phyloP scores from a whole-genome alignment of 2,888 invertebrate genomes.

The Embidobia sp. region DNA sequence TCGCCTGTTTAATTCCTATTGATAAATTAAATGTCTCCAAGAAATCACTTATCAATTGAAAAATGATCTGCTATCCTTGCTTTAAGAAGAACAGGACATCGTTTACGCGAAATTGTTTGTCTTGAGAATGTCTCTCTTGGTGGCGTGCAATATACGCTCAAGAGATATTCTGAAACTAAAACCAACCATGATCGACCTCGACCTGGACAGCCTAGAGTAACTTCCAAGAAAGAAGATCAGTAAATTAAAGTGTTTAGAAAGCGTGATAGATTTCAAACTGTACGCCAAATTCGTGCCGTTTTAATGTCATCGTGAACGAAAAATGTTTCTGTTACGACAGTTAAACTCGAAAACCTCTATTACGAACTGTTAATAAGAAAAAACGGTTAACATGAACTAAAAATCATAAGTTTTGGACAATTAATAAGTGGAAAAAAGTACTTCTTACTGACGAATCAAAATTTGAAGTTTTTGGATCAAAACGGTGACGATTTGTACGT shows the following conservation, averaged over 20 bases:
- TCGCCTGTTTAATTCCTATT: no score
- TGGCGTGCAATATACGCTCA: constrained; percentile 16
- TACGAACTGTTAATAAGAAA: no score
- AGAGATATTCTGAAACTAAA: constrained; percentile 12
- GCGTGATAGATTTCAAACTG: constrained; percentile 13
- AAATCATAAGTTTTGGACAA: no score
- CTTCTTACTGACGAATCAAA: no score
- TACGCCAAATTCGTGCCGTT: constrained; percentile 3
- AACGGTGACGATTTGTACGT: no score
- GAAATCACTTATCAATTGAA: constrained; percentile 1
- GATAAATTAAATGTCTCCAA: constrained; percentile 23
- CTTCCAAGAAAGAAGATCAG: constrained; percentile 8
- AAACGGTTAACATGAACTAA: no score
- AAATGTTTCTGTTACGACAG: no score
- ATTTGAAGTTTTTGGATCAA: no score
- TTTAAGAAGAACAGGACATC: constrained; percentile 13
- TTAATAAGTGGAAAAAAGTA: no score
- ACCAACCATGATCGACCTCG: neutral
- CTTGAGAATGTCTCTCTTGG: constrained; percentile 12
- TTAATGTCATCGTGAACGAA: constrained; percentile 3
- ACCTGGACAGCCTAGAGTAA: constrained; percentile 18
- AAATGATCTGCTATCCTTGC: constrained; percentile 16
- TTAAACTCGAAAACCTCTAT: no score
- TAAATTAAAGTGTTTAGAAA: constrained; percentile 10
- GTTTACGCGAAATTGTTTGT: constrained; percentile 10